Percentiles rank a stretch among this genome's conserved stretches.
phyloP scores from a whole-genome alignment of 2,888 invertebrate species.

The Drosophila birchii region DNA sequence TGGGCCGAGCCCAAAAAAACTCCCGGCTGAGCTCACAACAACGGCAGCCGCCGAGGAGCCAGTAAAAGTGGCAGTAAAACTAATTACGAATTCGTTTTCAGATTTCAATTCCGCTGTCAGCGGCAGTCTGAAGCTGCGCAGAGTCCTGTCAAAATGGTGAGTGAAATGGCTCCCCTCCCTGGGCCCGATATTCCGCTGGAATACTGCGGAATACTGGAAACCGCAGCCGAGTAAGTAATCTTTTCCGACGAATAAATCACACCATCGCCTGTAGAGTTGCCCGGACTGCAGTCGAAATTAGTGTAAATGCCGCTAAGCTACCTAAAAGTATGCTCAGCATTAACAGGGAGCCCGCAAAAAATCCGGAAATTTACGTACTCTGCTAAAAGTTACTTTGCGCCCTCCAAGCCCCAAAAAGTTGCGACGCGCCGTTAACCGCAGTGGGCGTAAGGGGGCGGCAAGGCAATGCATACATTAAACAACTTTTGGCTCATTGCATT shows the following conservation, averaged over 20 bases:
- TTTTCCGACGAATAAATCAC: slow-evolving; percentile 84
- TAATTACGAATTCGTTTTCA: slow-evolving; percentile 83
- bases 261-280: slow-evolving; percentile 66
- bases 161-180: slow-evolving; percentile 34
- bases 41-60: slow-evolving; percentile 17
- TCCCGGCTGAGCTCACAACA: slow-evolving; percentile 23
- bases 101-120: slow-evolving; percentile 83
- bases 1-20: slow-evolving; percentile 23
- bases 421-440: slow-evolving; percentile 79
- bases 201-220: slow-evolving; percentile 29
- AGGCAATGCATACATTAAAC: slow-evolving; percentile 80
- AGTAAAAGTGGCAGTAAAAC: slow-evolving; percentile 76
- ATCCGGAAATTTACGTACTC: slow-evolving; percentile 69
- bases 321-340: slow-evolving; percentile 72
- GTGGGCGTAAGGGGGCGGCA: slow-evolving; percentile 40
- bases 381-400: slow-evolving; percentile 72
- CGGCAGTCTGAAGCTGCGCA: slow-evolving; percentile 51
- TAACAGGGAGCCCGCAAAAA: slow-evolving; percentile 44
- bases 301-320: slow-evolving; percentile 81
- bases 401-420: slow-evolving; percentile 55
- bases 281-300: slow-evolving; percentile 67
- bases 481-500: slow-evolving; percentile 82
- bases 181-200: slow-evolving; percentile 8
- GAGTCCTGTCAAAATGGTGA: slow-evolving; percentile 56
- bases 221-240: slow-evolving; percentile 79